Evolutionary conservation across 2,888 invertebrate species (phyloP), one percentile per base, ranked within the genome.

Genomic region (Adelognathus sp.): DNA sequence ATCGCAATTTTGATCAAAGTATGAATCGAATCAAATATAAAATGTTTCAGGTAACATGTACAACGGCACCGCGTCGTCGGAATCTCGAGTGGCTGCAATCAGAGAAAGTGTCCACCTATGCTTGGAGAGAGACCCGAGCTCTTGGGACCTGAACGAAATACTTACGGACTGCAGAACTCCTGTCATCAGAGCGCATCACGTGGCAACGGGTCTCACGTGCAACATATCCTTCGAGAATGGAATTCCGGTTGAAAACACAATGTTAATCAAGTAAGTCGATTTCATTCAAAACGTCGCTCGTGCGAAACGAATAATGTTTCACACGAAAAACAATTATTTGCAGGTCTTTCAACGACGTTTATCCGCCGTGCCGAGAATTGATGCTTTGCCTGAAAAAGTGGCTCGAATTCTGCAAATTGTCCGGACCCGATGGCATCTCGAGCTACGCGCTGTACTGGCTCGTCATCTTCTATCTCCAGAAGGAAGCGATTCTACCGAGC

Each of bases 161-260:
- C 50, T 85, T 29, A 88, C 91, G 11, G 86, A 90, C 11, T 93
- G 94, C 0, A 92, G 94, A 58, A 94, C 94, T 6, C 95, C 95
- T 0, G 94, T 95, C 75, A 91, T 95, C n/a, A 93, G 92, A 86
- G 89, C 93, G 11, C 88, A 88, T 50, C 93, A 94, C 82, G 84
- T 83, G 39, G 73, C 84, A 2, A 92, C 93, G 0, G 86, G 91
- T 0, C 90, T 94, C 14, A 92, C 93, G 71, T 94, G 94, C 85
- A 95, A 95, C 89, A 90, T 95, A 78, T 94, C 94, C 0, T 93
- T 94, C 84, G 90, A 92, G 9, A 94, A 94, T 87, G 93, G 94
- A 7, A 91, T 95, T n/a, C 93, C 94, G 33, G 92, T 93, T 2
- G 93, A 94, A 84, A 95, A 95, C 84, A 94, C 94, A 73, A 88